These are phyloP conservation scores for Lasioglossum morio DNA, from an alignment of 2,888 invertebrate genomes.

Conservation along the genomic window DNA sequence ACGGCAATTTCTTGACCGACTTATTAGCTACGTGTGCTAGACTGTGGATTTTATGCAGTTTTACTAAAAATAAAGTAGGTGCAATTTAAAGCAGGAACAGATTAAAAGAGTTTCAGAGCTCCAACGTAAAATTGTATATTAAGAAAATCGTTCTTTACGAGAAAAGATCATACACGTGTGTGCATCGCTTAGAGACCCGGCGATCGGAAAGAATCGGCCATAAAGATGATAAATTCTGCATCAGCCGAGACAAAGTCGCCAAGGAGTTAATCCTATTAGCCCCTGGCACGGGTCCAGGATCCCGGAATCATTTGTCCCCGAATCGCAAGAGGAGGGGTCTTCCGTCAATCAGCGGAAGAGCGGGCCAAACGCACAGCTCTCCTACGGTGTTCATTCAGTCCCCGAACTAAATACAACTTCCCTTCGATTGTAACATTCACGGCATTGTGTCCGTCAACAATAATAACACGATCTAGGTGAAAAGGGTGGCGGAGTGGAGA, in stretches of 20 bases:
- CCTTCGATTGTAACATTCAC: constrained; percentile 24
- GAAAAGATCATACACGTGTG: not conserved
- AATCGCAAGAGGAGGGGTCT: not conserved
- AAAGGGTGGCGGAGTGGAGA: not conserved
- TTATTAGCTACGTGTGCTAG: not conserved
- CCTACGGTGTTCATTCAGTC: not conserved
- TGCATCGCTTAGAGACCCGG: not conserved
- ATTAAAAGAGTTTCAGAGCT: not conserved
- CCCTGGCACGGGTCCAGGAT: not conserved
- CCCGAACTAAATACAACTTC: constrained; percentile 26
- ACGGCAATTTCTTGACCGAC: not conserved
- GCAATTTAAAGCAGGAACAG: not conserved
- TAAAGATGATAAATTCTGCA: not conserved
- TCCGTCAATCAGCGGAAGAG: not conserved
- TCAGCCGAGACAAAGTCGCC: not conserved
- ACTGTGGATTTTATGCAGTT: not conserved
- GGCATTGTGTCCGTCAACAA: constrained; percentile 26
- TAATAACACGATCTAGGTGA: constrained; percentile 38
- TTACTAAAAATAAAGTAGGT: too few species aligned
- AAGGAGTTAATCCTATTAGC: not conserved
- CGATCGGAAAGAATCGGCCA: not conserved
- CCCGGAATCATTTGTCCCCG: not conserved
- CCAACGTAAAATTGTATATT: too few species aligned
- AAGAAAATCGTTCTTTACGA: too few species aligned
- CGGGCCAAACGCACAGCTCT: not conserved